A percentile compares a stretch with the other conserved stretches of the same genome.
phyloP scores from a whole-genome alignment of 2,797 vertebrate species.

The Ptychadena robeensis region DNA sequence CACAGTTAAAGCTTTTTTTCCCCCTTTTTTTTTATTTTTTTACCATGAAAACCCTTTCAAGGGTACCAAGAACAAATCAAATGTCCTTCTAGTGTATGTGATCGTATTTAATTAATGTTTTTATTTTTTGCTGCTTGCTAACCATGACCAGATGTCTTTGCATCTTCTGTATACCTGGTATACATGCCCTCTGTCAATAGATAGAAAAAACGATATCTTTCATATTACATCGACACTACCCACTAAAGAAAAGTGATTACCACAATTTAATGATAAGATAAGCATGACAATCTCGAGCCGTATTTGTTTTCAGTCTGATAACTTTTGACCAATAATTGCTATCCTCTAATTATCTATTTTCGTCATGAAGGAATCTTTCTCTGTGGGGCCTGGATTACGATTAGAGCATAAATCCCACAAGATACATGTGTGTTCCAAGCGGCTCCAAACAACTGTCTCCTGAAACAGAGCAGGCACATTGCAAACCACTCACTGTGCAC shows the following conservation, averaged over 20 bases:
- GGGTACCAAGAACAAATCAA: not conserved
- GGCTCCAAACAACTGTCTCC: conserved; percentile 83
- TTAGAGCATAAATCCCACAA: conserved; percentile 79
- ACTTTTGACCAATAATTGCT: conserved; percentile 85
- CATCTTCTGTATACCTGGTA: not conserved
- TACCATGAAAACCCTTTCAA: no score
- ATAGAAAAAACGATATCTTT: not conserved
- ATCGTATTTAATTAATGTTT: no score
- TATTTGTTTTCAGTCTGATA: conserved; percentile 82
- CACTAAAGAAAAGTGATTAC: not conserved
- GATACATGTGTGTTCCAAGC: conserved; percentile 82
- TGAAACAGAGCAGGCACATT: conserved; percentile 80
- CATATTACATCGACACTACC: not conserved
- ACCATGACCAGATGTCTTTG: not conserved
- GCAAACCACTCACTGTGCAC: conserved; percentile 77
- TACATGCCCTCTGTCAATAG: not conserved
- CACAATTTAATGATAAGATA: conserved; percentile 30
- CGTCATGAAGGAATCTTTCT: conserved; percentile 81
- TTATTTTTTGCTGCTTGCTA: not conserved
- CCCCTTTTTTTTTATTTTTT: no score
- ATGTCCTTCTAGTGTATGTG: not conserved
- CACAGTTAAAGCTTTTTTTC: no score
- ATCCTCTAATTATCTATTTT: conserved; percentile 84
- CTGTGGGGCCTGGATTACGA: conserved; percentile 79
- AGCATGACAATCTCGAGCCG: conserved; percentile 40